Base-by-base conservation (phyloP, 2,113 vertebrate species). In the Sebastes fasciatus region DNA sequence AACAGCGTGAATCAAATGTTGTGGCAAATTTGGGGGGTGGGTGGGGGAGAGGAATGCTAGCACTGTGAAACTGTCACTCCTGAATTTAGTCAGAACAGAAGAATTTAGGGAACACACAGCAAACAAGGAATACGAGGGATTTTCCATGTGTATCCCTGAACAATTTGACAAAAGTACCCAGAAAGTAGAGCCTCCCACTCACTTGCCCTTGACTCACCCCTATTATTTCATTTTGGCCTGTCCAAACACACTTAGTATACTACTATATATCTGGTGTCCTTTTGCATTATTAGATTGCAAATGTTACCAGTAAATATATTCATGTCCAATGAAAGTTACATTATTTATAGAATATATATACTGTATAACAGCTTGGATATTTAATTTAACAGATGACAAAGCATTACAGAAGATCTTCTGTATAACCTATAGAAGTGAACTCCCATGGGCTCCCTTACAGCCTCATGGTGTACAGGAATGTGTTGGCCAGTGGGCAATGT, bases 71-170 rank as follows among this genome's bases (percentile, higher is more conserved):
- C 2, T 23, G 26, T 73, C 2, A 4, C 13, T 63, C 19, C 23
- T 49, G 52, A 10, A 3, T 46, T 69, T 16, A 40, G 19, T 9
- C 45, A 55, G 6, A 12, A 8, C 1, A 26, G 2, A 9, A n/a
- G 1, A 21, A 46, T 65, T 46, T 9, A 14, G 7, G 17, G 40
- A 34, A 40, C 1, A 45, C 3, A 21, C 12, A 46, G 1, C 4
- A 12, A 46, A 34, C 7, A 67, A 21, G 21, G 55, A 54, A 21
- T 43, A 46, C 1, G 10, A 0, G 42, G 63, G 17, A 43, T 51
- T 80, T 75, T 58, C 26, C 65, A n/a, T 43, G 57, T 26, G 2
- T 58, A 43, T 70, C 52, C 71, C 43, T 57, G n/a, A 55, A 17
- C 42, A 8, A 48, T 69, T 69, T 55, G 1, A 74, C 26, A 46